These are phyloP conservation scores for Scleropages formosus DNA, from an alignment of 2,797 vertebrate genomes.

Conservation along the genomic window DNA sequence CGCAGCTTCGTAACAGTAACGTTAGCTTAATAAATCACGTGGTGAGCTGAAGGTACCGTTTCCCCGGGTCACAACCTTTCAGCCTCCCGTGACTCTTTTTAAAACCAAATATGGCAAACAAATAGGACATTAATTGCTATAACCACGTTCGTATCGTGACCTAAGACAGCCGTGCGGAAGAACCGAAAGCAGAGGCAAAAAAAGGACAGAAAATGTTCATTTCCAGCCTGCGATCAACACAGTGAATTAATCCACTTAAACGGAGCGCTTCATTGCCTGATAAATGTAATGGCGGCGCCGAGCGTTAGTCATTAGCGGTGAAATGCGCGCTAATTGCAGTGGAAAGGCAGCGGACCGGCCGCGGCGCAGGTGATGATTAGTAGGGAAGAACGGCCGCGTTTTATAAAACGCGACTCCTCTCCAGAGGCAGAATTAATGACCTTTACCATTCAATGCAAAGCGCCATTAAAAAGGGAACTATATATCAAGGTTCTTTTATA, in stretches of 20 bases:
- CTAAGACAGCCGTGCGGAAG: neutral
- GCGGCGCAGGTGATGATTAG: neutral
- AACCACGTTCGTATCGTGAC: neutral
- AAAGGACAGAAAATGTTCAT: neutral
- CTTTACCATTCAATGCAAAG: neutral
- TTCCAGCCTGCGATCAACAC: too few species aligned
- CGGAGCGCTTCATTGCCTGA: slow-evolving; percentile 41
- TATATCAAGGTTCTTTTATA: neutral
- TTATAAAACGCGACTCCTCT: slow-evolving; percentile 43
- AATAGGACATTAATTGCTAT: neutral
- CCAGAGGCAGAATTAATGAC: slow-evolving; percentile 38
- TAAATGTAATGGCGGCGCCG: slow-evolving; percentile 16
- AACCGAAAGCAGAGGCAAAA: neutral
- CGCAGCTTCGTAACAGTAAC: neutral
- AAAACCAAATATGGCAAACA: neutral
- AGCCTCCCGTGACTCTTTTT: neutral
- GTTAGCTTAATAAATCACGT: neutral
- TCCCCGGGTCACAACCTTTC: neutral
- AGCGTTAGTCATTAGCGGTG: slow-evolving; percentile 43
- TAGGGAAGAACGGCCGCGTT: slow-evolving; percentile 30
- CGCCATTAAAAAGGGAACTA: neutral
- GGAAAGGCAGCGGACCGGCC: slow-evolving; percentile 29
- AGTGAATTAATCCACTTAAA: slow-evolving; percentile 26
- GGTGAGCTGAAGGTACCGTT: too few species aligned
- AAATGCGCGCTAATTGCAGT: slow-evolving; percentile 48